phyloP scores from a whole-genome alignment of 1,140 invertebrate species.

The Vollenhovia emeryi region DNA sequence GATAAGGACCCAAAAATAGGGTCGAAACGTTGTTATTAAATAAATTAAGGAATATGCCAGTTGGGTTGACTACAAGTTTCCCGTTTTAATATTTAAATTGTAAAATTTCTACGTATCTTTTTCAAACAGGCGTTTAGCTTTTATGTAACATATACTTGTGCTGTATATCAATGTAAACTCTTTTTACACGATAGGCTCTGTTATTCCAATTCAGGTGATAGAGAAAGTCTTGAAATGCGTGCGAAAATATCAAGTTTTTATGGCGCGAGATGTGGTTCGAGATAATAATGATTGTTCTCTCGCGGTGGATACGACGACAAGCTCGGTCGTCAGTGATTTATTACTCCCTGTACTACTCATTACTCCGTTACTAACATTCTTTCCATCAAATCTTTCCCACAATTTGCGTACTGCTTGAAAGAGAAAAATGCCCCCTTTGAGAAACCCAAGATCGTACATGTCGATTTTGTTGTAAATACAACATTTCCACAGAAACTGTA shows the following conservation, averaged over 20 bases:
- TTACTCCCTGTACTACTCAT: constrained; percentile 26
- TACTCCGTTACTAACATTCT: constrained; percentile 44
- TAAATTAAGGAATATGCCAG: too few relatives aligned
- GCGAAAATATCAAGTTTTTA: constrained; percentile 38
- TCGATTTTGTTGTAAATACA: background rate
- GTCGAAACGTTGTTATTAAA: too few relatives aligned
- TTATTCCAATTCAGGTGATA: background rate
- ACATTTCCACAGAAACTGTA: background rate
- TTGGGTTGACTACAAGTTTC: too few relatives aligned
- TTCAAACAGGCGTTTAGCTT: background rate
- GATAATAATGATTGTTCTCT: constrained; percentile 44
- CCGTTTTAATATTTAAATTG: too few relatives aligned
- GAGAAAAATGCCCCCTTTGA: background rate
- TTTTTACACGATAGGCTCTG: background rate
- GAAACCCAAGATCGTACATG: background rate
- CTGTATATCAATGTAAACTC: background rate
- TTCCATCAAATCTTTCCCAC: constrained; percentile 38
- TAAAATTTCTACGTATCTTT: too few relatives aligned
- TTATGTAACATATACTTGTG: background rate
- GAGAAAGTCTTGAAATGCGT: constrained; percentile 34
- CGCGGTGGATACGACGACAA: constrained; percentile 24
- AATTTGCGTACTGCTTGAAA: constrained; percentile 34
- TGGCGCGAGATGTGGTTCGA: constrained; percentile 12
- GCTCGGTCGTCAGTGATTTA: constrained; percentile 47
- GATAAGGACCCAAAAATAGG: too few relatives aligned